A percentile compares a stretch with the other conserved stretches of the same genome.
phyloP scores from a whole-genome alignment of 2,888 invertebrate genomes.

The Tinea semifulvella region DNA sequence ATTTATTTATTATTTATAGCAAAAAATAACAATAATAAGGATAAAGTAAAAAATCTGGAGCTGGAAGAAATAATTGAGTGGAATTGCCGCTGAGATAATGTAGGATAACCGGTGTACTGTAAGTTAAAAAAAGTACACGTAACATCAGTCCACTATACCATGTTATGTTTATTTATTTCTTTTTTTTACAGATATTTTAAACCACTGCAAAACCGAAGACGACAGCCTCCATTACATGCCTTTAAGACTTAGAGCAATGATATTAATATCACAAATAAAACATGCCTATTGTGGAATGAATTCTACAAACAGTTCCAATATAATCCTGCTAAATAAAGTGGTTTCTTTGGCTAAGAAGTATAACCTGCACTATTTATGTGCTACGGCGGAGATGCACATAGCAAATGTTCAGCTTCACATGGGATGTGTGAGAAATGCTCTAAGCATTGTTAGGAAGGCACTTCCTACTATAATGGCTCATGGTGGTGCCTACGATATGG shows the following conservation, averaged over 20 bases:
- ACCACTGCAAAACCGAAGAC: slow-evolving; percentile 60
- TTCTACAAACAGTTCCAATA: slow-evolving; percentile 51
- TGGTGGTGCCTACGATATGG: slow-evolving; percentile 83
- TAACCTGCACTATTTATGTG: slow-evolving; percentile 79
- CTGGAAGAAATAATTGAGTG: no score
- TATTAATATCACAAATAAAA: slow-evolving; percentile 74
- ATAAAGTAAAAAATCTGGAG: no score
- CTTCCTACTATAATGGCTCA: slow-evolving; percentile 79
- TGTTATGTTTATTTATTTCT: no score
- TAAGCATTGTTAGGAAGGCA: slow-evolving; percentile 73
- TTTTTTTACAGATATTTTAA: slow-evolving; percentile 61
- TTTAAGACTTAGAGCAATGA: slow-evolving; percentile 72
- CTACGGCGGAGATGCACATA: slow-evolving; percentile 79
- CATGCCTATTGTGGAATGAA: slow-evolving; percentile 66
- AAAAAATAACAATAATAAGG: no score
- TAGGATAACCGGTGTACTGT: no score
- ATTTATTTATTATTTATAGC: no score
- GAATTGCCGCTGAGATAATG: no score
- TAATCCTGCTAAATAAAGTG: slow-evolving; percentile 72
- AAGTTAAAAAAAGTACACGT: no score
- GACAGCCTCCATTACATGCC: slow-evolving; percentile 62
- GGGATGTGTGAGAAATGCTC: slow-evolving; percentile 80
- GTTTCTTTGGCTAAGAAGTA: slow-evolving; percentile 78
- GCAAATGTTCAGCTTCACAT: slow-evolving; percentile 80
- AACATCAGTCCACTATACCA: no score